These are phyloP conservation scores for Muscicapa striata DNA, from an alignment of 2,797 vertebrate genomes.

Conservation along the genomic window DNA sequence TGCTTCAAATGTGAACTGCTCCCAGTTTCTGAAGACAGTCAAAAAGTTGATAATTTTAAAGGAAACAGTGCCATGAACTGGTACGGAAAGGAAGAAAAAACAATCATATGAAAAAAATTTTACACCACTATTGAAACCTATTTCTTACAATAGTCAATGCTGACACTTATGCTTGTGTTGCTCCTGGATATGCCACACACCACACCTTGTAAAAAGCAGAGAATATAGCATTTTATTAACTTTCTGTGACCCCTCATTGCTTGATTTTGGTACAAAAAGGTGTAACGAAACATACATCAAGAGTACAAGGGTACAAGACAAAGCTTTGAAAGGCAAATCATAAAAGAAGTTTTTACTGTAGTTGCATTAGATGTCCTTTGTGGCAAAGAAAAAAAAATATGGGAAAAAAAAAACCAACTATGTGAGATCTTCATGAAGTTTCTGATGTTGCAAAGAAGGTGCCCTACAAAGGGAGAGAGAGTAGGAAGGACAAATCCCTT, in stretches of 20 bases:
- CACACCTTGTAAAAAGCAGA: neutral
- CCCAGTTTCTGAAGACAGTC: neutral
- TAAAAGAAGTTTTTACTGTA: neutral
- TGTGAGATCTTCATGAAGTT: neutral
- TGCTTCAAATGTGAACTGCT: neutral
- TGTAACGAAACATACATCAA: neutral
- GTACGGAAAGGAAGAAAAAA: neutral
- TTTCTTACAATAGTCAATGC: neutral
- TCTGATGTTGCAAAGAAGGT: neutral
- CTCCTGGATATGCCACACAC: neutral
- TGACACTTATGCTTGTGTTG: neutral
- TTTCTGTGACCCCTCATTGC: neutral
- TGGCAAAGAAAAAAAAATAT: neutral
- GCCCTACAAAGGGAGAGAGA: accelerated
- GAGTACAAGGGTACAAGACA: neutral
- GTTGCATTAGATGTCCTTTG: neutral
- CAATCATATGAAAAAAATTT: neutral
- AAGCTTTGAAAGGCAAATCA: neutral
- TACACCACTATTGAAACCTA: neutral
- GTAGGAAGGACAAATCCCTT: neutral
- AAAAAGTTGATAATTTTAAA: neutral
- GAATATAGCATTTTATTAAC: neutral
- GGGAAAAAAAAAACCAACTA: no score
- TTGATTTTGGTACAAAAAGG: neutral
- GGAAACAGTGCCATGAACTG: neutral